phyloP scores from a whole-genome alignment of 1,140 invertebrate genomes.

The Cotesia vestalis region DNA sequence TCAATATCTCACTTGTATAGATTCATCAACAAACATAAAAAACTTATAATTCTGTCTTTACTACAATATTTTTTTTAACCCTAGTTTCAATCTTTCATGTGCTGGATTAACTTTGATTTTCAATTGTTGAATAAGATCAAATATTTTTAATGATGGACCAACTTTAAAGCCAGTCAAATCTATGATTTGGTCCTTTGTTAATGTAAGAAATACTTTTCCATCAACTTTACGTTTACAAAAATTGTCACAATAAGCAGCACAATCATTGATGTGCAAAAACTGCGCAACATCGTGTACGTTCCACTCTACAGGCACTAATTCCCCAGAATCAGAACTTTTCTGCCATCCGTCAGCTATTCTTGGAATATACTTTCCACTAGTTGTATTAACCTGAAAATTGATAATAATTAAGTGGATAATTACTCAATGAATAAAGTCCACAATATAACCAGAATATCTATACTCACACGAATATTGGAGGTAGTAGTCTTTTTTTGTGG shows the following conservation, averaged over 20 bases:
- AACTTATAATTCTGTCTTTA: slow-evolving; percentile 43
- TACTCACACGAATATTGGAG: slow-evolving; percentile 71
- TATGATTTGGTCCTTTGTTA: slow-evolving; percentile 90
- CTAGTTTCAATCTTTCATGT: slow-evolving; percentile 71
- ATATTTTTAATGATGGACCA: slow-evolving; percentile 92
- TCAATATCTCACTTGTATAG: slow-evolving; percentile 20
- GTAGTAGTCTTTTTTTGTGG: slow-evolving; percentile 69
- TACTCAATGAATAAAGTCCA: background rate
- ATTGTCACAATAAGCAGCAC: slow-evolving; percentile 85
- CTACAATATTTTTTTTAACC: slow-evolving; percentile 64
- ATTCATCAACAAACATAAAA: slow-evolving; percentile 1
- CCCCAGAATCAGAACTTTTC: slow-evolving; percentile 62
- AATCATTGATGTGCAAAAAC: slow-evolving; percentile 90
- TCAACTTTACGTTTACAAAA: slow-evolving; percentile 85
- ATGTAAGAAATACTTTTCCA: slow-evolving; percentile 79
- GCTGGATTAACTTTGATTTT: slow-evolving; percentile 84
- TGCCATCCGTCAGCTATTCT: slow-evolving; percentile 70
- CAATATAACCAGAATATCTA: background rate
- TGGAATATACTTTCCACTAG: slow-evolving; percentile 73
- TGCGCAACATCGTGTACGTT: slow-evolving; percentile 84
- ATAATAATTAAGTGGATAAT: background rate
- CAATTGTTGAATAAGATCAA: slow-evolving; percentile 87
- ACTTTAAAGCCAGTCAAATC: slow-evolving; percentile 91
- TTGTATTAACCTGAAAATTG: slow-evolving; percentile 53
- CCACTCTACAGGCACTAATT: slow-evolving; percentile 81